A percentile compares a stretch with the other conserved stretches of the same genome.
Conservation (phyloP, 2,888 invertebrate species). For the Asteroscopus sphinx region DNA sequence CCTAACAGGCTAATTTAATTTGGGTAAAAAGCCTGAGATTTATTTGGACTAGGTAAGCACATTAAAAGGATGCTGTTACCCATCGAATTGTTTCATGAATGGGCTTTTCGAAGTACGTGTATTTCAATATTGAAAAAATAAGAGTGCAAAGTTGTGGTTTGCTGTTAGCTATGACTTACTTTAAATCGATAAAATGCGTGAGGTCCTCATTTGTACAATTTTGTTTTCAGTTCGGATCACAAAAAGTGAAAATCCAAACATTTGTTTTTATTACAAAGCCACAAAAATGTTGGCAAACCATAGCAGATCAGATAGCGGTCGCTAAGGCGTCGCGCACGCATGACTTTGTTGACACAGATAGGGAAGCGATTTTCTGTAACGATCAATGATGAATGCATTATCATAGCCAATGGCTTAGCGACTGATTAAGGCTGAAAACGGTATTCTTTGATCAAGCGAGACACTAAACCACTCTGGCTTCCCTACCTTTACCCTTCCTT, state of each 20-base stretch:
- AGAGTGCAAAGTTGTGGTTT: slow-evolving; percentile 28
- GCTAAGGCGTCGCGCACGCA: slow-evolving; percentile 53
- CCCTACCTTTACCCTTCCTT: too few species aligned
- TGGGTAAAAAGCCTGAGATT: too few species aligned
- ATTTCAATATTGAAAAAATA: not conserved
- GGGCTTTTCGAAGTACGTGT: too few species aligned
- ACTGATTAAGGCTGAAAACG: too few species aligned
- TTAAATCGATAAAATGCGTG: slow-evolving; percentile 42
- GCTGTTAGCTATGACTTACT: slow-evolving; percentile 25
- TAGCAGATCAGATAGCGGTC: slow-evolving; percentile 33
- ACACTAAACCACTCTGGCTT: too few species aligned
- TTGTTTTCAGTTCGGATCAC: slow-evolving; percentile 30
- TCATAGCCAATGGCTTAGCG: too few species aligned
- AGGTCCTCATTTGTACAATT: slow-evolving; percentile 17
- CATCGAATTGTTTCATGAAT: too few species aligned
- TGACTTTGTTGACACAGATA: slow-evolving; percentile 56
- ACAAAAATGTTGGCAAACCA: slow-evolving; percentile 28
- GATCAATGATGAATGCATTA: slow-evolving; percentile 36
- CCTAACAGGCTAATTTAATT: too few species aligned
- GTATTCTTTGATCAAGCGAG: too few species aligned
- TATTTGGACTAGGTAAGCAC: too few species aligned
- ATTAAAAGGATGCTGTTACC: too few species aligned
- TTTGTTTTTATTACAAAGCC: slow-evolving; percentile 34
- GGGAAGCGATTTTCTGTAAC: slow-evolving; percentile 22
- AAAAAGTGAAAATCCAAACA: slow-evolving; percentile 47